These are phyloP conservation scores for Hypsibius dujardini DNA, from an alignment of 1,140 invertebrate species.

Conservation along the genomic window DNA sequence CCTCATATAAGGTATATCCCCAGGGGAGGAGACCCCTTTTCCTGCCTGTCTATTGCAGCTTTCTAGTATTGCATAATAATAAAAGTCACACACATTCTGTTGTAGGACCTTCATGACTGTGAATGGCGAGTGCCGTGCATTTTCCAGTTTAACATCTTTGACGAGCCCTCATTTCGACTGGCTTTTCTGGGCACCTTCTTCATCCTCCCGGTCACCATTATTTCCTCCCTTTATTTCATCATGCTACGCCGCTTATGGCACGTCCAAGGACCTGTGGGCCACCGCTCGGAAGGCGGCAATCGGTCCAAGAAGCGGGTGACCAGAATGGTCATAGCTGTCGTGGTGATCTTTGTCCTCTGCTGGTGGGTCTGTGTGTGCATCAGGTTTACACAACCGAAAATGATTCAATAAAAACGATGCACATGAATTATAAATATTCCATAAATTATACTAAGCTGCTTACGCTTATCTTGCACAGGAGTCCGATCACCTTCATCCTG, in stretches of 20 bases:
- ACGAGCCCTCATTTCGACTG: constrained; percentile 40
- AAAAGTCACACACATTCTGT: neutral
- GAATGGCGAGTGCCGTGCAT: constrained; percentile 2
- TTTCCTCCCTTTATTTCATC: constrained; percentile 69
- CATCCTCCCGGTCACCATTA: constrained; percentile 61
- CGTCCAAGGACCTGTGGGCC: constrained; percentile 46
- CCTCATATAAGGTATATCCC: neutral
- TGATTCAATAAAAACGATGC: neutral
- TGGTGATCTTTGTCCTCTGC: constrained; percentile 80
- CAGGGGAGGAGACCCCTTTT: no score
- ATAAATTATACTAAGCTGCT: neutral
- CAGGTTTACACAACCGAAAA: neutral
- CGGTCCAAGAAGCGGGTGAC: constrained; percentile 76
- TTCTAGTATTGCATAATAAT: no score
- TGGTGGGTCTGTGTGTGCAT: constrained; percentile 44
- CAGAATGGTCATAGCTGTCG: constrained; percentile 76
- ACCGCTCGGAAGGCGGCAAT: constrained; percentile 47
- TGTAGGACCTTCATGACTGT: constrained; percentile 10
- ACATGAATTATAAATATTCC: neutral
- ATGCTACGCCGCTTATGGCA: constrained; percentile 76
- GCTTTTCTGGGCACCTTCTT: constrained; percentile 68
- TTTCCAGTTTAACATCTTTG: constrained; percentile 23
- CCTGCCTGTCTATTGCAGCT: no score
- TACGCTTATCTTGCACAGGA: neutral
- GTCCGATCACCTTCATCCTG: constrained; percentile 41